Conservation (phyloP, 2,113 vertebrate genomes). For the Lagopus muta region DNA sequence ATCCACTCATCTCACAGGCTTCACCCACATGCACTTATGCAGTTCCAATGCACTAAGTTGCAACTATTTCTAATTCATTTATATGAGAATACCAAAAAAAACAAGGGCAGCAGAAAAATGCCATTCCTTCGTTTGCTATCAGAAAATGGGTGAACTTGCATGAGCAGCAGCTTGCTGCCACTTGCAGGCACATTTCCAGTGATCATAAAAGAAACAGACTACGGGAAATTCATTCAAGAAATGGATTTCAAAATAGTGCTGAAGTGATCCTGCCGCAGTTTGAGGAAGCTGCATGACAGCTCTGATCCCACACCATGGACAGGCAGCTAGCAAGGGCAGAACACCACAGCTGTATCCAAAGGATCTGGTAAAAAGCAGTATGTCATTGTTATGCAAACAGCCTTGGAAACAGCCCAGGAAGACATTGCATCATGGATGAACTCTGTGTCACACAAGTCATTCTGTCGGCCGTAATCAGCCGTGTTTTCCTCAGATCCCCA, state of each 20-base stretch:
- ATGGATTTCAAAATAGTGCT: not conserved
- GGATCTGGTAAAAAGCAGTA: not conserved
- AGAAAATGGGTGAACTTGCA: slow-evolving; percentile 9
- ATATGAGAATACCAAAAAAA: not conserved
- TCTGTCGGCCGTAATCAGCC: not conserved
- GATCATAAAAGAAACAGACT: not conserved
- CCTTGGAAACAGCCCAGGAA: slow-evolving; percentile 31
- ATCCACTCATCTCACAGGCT: slow-evolving; percentile 59
- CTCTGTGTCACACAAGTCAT: not conserved
- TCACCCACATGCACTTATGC: slow-evolving; percentile 9
- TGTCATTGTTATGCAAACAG: slow-evolving; percentile 35
- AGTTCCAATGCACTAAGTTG: not conserved
- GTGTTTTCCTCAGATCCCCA: slow-evolving; percentile 5
- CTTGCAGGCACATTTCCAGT: not conserved
- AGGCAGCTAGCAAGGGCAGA: not conserved
- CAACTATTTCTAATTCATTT: slow-evolving; percentile 17
- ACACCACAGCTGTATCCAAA: not conserved
- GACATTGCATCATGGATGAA: slow-evolving; percentile 46
- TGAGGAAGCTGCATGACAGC: not conserved
- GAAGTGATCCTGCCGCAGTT: slow-evolving; percentile 3
- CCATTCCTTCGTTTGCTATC: not conserved
- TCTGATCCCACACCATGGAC: not conserved
- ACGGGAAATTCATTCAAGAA: not conserved
- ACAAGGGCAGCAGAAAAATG: not conserved
- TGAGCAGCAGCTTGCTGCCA: slow-evolving; percentile 36